phyloP scores from a whole-genome alignment of 2,797 vertebrate species.

The Hylomyscus alleni region DNA sequence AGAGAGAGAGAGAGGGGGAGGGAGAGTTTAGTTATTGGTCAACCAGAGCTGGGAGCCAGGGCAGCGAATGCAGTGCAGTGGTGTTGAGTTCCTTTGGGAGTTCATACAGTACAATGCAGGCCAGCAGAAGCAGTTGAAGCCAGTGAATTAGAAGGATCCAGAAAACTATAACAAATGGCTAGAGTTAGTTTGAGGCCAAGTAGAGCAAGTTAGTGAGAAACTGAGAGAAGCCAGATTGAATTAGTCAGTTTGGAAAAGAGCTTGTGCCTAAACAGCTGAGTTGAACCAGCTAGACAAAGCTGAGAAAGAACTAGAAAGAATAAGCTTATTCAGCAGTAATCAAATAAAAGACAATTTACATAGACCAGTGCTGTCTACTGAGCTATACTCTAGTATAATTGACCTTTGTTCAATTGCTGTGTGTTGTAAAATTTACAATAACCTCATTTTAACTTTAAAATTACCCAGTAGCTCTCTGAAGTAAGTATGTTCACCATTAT shows the following conservation, averaged over 20 bases:
- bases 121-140: background rate
- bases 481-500: background rate
- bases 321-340: background rate
- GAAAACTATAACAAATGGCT: background rate
- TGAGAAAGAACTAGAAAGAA: background rate
- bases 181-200: background rate
- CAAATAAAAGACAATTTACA: background rate
- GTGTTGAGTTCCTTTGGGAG: too few species aligned
- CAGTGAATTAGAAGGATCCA: background rate
- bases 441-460: constrained; percentile 41
- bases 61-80: background rate
- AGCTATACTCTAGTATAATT: background rate
- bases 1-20: too few species aligned
- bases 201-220: background rate
- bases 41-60: background rate
- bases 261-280: background rate
- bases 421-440: constrained; percentile 13
- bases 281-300: background rate
- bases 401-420: background rate
- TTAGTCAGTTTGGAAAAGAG: background rate
- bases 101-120: background rate
- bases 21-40: too few species aligned
- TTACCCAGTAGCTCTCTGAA: background rate
- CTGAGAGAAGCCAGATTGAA: background rate
- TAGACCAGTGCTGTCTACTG: background rate